These are phyloP conservation scores for Adineta ricciae DNA, from an alignment of 2,888 invertebrate genomes.

Conservation along the genomic window DNA sequence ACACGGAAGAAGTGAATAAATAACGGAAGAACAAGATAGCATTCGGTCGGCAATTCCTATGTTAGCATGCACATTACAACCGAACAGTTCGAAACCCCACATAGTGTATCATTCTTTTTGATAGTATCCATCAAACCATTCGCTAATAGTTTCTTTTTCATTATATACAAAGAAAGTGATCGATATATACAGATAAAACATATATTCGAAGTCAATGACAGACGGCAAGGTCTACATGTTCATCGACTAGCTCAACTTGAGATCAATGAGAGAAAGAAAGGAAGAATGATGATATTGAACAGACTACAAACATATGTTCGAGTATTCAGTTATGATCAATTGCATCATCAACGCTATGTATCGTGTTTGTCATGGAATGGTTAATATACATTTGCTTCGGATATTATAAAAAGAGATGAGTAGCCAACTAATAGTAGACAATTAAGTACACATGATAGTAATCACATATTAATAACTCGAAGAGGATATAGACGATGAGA, in stretches of 20 bases:
- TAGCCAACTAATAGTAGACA: too few species aligned
- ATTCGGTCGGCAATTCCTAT: background rate
- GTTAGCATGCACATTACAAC: too few species aligned
- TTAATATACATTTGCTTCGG: background rate
- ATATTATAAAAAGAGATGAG: too few species aligned
- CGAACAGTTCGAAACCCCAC: too few species aligned
- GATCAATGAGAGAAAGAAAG: background rate
- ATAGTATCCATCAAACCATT: too few species aligned
- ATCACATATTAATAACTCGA: too few species aligned
- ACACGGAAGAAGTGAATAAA: background rate
- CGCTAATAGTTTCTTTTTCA: too few species aligned
- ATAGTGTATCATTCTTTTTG: too few species aligned
- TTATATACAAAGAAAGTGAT: background rate
- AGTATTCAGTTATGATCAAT: background rate
- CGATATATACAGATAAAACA: background rate
- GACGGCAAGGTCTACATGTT: background rate
- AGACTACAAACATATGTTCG: background rate
- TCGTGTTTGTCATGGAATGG: background rate
- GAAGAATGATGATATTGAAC: background rate
- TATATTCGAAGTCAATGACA: background rate
- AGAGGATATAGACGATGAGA: too few species aligned
- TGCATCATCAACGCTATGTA: background rate
- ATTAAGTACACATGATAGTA: too few species aligned
- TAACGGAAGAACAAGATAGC: background rate
- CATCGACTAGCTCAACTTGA: background rate